Evolutionary conservation across 2,113 vertebrate species (phyloP), one percentile per base, ranked within the genome.

Genomic region (Oxyruncus cristatus): DNA sequence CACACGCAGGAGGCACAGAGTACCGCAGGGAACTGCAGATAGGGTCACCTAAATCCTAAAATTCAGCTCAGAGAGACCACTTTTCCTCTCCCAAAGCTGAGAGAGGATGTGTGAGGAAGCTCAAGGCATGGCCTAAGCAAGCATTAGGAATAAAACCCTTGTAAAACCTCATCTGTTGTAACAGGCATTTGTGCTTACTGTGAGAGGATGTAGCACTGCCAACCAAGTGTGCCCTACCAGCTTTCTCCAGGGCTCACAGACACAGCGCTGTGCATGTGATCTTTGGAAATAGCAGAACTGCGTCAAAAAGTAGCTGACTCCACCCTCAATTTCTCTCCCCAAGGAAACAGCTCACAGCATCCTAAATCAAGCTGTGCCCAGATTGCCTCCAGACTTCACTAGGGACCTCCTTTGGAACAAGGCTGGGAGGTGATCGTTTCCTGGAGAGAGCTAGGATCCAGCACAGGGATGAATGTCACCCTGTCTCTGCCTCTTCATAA

Each of bases 291-390:
- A 96, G 94, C 92, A 95, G 85, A 96, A 93, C 81, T 97, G 94
- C 89, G 74, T 97, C 95, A 95, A 96, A 91, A 96, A 94, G 88
- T 94, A 78, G 76, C 92, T 96, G 91, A 89, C 96, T 96, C 93
- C 94, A 96, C 92, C 93, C 78, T 94, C 93, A 44, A 3, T 53
- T 88, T 33, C 73, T 58, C 49, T 92, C 84, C 85, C 87, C 27
- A 21, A 82, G 49, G 84, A 92, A 91, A 94, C 21, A 61, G 78
- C 88, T 93, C 73, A 15, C 70, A 62, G 93, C 80, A 93, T 94
- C 92, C 86, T 95, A 85, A 92, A 95, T 87, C 76, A 89, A 91
- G 66, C 81, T 65, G 58, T 65, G 78, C 73, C 83, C 85, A 78
- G 33, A 86, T 19, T 75, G 79, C 47, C 76, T 91, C 72, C 70